These are phyloP conservation scores for Chiroxiphia lanceolata DNA, from an alignment of 2,797 vertebrate genomes.

Conservation along the genomic window DNA sequence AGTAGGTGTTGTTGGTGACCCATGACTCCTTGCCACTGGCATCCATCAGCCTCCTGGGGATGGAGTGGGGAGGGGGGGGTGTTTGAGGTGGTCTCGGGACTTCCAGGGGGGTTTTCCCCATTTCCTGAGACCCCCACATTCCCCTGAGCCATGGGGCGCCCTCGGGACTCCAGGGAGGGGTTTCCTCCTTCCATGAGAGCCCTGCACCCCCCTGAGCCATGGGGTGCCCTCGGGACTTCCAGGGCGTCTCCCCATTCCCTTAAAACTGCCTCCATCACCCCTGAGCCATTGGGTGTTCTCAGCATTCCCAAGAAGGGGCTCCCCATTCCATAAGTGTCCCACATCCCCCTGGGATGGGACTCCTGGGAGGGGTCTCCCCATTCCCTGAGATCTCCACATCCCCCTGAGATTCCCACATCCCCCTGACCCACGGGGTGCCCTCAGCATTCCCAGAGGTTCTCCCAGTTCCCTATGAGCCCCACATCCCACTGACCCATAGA, in stretches of 20 bases:
- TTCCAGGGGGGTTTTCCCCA: rapidly evolving
- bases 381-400: neutral
- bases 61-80: rapidly evolving
- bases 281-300: neutral
- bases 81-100: too few relatives aligned
- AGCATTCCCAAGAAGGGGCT: neutral
- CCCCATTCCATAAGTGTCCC: neutral
- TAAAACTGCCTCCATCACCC: neutral
- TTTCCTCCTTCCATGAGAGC: neutral
- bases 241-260: neutral
- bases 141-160: neutral
- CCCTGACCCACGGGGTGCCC: too few relatives aligned
- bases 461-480: neutral
- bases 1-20: conserved; percentile 87
- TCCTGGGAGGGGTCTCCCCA: too few relatives aligned
- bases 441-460: too few relatives aligned
- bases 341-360: neutral
- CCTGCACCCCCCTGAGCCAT: neutral
- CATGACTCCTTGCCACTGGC: conserved; percentile 83
- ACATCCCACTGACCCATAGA: neutral
- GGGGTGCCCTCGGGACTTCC: too few relatives aligned
- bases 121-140: neutral
- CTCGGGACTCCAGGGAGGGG: too few relatives aligned
- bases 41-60: conserved; percentile 78
- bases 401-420: neutral